A percentile compares a stretch with the other conserved stretches of the same genome.
These are phyloP conservation scores for Zosterops japonicus DNA, from an alignment of 2,113 vertebrate genomes.

Conservation along the genomic window DNA sequence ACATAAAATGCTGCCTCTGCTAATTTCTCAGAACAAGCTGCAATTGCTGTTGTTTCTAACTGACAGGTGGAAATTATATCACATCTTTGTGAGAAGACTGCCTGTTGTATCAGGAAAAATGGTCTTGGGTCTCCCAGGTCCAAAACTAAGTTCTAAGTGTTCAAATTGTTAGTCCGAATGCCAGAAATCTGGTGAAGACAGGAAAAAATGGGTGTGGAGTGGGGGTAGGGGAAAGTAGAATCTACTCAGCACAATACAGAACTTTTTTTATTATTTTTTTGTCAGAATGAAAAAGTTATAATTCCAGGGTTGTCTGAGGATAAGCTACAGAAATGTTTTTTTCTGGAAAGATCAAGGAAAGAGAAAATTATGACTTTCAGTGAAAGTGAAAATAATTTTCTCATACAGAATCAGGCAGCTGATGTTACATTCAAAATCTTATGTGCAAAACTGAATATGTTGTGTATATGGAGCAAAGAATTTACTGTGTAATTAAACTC, in stretches of 20 bases:
- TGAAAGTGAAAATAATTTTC: neutral
- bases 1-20: neutral
- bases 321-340: neutral
- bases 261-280: neutral
- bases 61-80: neutral
- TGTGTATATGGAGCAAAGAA: neutral
- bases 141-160: neutral
- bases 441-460: fast-evolving
- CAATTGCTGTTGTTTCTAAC: neutral
- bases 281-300: neutral
- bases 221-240: fast-evolving
- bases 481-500: neutral
- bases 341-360: neutral
- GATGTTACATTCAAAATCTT: neutral
- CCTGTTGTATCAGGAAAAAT: neutral
- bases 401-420: neutral
- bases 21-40: neutral
- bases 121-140: neutral
- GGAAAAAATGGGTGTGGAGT: neutral
- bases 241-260: neutral
- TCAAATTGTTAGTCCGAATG: neutral
- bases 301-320: neutral
- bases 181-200: neutral
- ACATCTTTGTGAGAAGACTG: neutral
- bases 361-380: neutral